Evolutionary conservation across 2,797 vertebrate species (phyloP).

Genomic region (Ciconia nigra): DNA sequence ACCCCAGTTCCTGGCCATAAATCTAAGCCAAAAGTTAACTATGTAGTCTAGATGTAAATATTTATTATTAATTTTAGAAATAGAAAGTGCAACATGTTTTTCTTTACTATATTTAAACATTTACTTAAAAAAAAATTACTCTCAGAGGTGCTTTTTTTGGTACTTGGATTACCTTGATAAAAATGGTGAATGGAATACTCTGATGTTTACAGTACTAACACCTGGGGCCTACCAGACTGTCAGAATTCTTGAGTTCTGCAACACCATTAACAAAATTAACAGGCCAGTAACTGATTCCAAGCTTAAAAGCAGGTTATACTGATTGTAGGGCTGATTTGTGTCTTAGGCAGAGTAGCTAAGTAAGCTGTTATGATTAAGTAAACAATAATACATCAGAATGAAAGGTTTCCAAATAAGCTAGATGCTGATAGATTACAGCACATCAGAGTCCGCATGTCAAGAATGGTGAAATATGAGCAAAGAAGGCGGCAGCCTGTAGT

Average conservation of each 20-base stretch:
- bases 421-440: neutral
- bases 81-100: neutral
- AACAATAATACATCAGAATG: neutral
- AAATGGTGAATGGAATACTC: neutral
- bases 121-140: neutral
- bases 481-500: neutral
- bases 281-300: neutral
- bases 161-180: neutral
- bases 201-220: neutral
- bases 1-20: neutral
- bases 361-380: neutral
- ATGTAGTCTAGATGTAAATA: neutral
- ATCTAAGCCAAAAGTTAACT: neutral
- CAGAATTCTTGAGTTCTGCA: neutral
- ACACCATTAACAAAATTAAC: neutral
- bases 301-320: neutral
- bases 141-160: neutral
- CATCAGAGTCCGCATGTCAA: neutral
- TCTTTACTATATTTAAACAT: neutral
- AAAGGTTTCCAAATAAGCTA: neutral
- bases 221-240: neutral
- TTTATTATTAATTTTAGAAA: neutral
- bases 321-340: neutral
- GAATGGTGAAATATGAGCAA: neutral
- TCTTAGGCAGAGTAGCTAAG: neutral